These are phyloP conservation scores for Chloropsis cyanopogon DNA, from an alignment of 2,113 vertebrate genomes.

Conservation along the genomic window DNA sequence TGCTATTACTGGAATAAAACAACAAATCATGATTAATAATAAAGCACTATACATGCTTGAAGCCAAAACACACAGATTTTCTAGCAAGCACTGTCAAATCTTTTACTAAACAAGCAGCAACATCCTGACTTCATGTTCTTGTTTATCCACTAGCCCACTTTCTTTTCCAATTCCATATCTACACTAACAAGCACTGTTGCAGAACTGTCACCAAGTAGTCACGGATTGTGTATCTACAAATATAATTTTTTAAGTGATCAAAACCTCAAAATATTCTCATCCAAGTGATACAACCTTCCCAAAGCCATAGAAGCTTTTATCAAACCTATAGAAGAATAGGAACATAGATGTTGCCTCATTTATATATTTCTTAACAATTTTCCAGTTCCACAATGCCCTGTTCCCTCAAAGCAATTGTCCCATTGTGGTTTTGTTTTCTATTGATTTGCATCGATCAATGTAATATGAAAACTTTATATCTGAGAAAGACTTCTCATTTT, in stretches of 20 bases:
- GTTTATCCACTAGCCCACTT: neutral
- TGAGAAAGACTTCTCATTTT: constrained; percentile 1
- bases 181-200: neutral
- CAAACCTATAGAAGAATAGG: neutral
- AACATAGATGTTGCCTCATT: neutral
- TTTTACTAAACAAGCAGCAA: neutral
- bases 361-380: neutral
- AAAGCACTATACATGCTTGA: neutral
- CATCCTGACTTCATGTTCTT: neutral
- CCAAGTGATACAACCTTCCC: neutral
- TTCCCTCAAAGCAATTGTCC: neutral
- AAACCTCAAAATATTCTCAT: neutral
- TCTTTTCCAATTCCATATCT: neutral
- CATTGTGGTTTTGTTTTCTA: neutral
- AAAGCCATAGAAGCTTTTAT: neutral
- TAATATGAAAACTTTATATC: neutral
- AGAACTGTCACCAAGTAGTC: neutral
- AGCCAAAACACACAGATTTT: constrained; percentile 16
- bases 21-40: constrained; percentile 10
- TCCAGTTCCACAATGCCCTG: neutral
- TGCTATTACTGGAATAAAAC: neutral
- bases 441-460: neutral
- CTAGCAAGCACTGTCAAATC: neutral
- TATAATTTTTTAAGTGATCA: neutral
- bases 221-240: neutral